Evolutionary conservation across 2,113 vertebrate genomes (phyloP).

Genomic region (Smithornis capensis): DNA sequence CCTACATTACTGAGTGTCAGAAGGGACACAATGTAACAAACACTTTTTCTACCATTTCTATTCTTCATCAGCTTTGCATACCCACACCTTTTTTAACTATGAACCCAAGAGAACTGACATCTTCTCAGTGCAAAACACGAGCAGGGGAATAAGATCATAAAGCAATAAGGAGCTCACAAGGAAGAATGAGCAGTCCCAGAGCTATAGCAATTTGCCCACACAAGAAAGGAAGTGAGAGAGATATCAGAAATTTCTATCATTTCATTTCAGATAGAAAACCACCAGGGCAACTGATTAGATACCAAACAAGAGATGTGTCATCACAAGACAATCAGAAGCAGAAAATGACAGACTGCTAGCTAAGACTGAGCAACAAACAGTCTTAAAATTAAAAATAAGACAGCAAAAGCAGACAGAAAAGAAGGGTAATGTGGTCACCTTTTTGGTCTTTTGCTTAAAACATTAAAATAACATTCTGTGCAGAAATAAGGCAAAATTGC

Average conservation of each 20-base stretch:
- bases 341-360: not conserved
- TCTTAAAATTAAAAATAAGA: not conserved
- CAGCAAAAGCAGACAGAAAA: not conserved
- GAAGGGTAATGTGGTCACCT: not conserved
- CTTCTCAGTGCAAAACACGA: not conserved
- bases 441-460: not conserved
- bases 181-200: not conserved
- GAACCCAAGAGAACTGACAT: not conserved
- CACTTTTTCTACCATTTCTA: not conserved
- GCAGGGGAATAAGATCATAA: not conserved
- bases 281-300: not conserved
- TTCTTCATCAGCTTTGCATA: not conserved
- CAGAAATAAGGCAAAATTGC: not conserved
- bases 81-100: not conserved
- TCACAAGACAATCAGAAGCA: not conserved
- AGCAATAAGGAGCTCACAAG: not conserved
- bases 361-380: not conserved
- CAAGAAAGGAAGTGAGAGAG: not conserved
- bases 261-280: not conserved
- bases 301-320: not conserved
- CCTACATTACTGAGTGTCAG: not conserved
- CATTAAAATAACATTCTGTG: not conserved
- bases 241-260: not conserved
- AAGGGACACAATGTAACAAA: not conserved
- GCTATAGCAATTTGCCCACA: not conserved